Percentiles rank a stretch among this genome's conserved stretches.
phyloP scores from a whole-genome alignment of 2,113 vertebrate species.

The Rana temporaria region DNA sequence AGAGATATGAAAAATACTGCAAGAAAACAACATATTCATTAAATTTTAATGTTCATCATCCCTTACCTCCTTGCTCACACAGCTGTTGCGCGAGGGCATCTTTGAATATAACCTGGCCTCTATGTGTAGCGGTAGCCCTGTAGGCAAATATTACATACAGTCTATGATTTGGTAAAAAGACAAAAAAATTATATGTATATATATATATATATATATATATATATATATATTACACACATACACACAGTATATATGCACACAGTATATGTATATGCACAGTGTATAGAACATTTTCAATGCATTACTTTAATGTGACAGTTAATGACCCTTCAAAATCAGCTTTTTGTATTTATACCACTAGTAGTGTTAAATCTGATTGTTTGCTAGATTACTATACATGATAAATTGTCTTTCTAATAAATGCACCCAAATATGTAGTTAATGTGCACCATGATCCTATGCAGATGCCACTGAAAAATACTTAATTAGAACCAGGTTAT shows the following conservation, averaged over 20 bases:
- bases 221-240: neutral
- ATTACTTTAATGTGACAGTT: no score
- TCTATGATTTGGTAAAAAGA: neutral
- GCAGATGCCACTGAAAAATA: no score
- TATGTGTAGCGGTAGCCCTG: conserved; percentile 95
- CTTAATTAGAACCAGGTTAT: no score
- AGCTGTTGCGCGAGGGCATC: conserved; percentile 96
- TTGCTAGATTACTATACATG: no score
- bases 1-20: conserved; percentile 14
- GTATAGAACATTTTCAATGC: neutral
- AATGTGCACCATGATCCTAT: no score
- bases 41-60: conserved; percentile 31
- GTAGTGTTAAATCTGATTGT: neutral
- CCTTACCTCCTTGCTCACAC: conserved; percentile 97
- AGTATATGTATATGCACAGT: no score
- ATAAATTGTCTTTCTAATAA: no score
- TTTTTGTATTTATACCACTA: no score
- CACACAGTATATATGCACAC: neutral
- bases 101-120: conserved; percentile 98
- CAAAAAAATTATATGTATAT: no score
- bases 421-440: no score
- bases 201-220: neutral
- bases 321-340: no score
- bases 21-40: conserved; percentile 22
- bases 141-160: conserved; percentile 52